Conservation (phyloP, 2,113 vertebrate species). For the Leiothrix lutea region DNA sequence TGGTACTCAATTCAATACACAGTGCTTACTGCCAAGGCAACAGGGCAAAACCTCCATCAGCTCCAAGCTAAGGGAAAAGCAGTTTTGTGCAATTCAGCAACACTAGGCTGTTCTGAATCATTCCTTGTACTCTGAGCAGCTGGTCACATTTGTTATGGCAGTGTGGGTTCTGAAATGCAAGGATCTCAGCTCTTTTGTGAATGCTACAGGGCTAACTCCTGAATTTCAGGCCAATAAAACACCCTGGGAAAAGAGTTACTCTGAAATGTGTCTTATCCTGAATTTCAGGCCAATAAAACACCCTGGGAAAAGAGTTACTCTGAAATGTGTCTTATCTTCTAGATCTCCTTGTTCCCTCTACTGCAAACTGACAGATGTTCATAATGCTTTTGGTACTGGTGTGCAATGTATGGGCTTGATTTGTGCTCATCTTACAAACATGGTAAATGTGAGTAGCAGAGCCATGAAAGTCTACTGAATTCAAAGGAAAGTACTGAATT, state of each 20-base stretch:
- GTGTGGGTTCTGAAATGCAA: background rate
- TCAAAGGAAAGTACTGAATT: background rate
- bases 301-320: background rate
- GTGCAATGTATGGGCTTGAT: background rate
- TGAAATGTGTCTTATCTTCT: background rate
- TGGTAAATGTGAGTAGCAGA: background rate
- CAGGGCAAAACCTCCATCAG: background rate
- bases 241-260: too few species aligned
- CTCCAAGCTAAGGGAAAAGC: background rate
- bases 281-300: background rate
- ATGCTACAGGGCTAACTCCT: background rate
- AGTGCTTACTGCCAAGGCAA: background rate
- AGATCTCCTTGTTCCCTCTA: background rate
- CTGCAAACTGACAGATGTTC: background rate
- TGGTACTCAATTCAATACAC: background rate
- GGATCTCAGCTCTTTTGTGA: background rate
- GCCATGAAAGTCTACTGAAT: background rate
- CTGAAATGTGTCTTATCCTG: too few species aligned
- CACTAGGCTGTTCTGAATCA: background rate
- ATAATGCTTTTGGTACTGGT: background rate
- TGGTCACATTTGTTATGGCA: background rate
- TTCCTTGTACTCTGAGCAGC: background rate
- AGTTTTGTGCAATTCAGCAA: background rate
- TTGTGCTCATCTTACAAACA: background rate
- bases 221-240: background rate